These are phyloP conservation scores for Cepphus grylle DNA, from an alignment of 2,113 vertebrate species.

Conservation along the genomic window DNA sequence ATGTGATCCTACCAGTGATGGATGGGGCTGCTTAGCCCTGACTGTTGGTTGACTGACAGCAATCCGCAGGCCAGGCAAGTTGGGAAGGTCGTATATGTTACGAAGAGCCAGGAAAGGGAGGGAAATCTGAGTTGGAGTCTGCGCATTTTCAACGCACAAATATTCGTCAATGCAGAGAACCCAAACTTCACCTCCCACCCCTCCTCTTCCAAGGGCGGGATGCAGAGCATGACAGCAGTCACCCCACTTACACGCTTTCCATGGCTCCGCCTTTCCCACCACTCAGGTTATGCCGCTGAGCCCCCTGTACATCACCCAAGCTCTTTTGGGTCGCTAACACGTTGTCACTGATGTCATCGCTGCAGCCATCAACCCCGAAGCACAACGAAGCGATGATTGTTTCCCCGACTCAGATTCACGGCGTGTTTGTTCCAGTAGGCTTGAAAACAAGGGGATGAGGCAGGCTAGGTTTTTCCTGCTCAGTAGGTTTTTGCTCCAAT, in stretches of 20 bases:
- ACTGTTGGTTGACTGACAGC: neutral
- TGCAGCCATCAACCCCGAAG: neutral
- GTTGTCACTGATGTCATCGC: neutral
- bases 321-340: neutral
- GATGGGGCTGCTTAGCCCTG: neutral
- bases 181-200: neutral
- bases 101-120: neutral
- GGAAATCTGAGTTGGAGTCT: neutral
- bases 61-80: neutral
- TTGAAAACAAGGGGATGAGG: conserved; percentile 2
- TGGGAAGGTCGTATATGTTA: neutral
- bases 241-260: neutral
- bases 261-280: neutral
- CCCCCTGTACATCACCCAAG: neutral
- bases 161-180: neutral
- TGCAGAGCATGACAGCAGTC: neutral
- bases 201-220: neutral
- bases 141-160: neutral
- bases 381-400: neutral
- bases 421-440: neutral
- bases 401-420: neutral
- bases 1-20: neutral
- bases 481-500: neutral
- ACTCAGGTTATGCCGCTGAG: neutral
- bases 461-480: neutral